Conservation (phyloP, 2,888 invertebrate species). For the Apomyelois bistriatella region DNA sequence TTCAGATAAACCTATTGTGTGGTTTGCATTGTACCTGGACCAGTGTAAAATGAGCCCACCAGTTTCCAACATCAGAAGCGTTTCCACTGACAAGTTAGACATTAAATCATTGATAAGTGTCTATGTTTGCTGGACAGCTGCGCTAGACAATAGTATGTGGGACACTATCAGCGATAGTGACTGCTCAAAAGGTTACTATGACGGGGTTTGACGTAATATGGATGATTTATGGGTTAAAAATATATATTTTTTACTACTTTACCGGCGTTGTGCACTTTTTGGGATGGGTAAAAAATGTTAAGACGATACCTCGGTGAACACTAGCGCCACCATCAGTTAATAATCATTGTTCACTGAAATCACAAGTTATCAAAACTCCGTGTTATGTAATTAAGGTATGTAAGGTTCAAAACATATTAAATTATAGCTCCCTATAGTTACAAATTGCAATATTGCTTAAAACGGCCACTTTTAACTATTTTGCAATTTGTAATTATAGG, state of each 20-base stretch:
- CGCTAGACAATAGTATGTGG: slow-evolving; percentile 1
- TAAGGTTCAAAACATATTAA: too few relatives aligned
- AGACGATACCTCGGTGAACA: too few relatives aligned
- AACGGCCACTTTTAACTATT: too few relatives aligned
- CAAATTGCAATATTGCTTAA: too few relatives aligned
- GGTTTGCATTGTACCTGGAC: slow-evolving; percentile 28
- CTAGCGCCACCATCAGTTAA: too few relatives aligned
- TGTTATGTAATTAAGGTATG: too few relatives aligned
- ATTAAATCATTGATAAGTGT: background rate
- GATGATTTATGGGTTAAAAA: background rate
- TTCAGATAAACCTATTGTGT: slow-evolving; percentile 33
- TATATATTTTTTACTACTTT: background rate
- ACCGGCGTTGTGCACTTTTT: too few relatives aligned
- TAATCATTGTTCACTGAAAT: too few relatives aligned
- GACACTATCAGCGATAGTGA: slow-evolving; percentile 1
- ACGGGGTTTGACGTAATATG: background rate
- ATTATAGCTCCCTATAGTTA: too few relatives aligned
- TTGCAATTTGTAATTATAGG: too few relatives aligned
- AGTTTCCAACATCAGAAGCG: slow-evolving; percentile 9
- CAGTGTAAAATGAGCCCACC: slow-evolving; percentile 27
- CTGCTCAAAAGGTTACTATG: background rate
- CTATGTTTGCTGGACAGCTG: background rate
- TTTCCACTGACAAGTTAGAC: background rate
- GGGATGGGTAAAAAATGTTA: too few relatives aligned
- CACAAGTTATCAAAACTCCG: too few relatives aligned